phyloP scores from a whole-genome alignment of 1,140 invertebrate genomes.

The Drosophila insularis region DNA sequence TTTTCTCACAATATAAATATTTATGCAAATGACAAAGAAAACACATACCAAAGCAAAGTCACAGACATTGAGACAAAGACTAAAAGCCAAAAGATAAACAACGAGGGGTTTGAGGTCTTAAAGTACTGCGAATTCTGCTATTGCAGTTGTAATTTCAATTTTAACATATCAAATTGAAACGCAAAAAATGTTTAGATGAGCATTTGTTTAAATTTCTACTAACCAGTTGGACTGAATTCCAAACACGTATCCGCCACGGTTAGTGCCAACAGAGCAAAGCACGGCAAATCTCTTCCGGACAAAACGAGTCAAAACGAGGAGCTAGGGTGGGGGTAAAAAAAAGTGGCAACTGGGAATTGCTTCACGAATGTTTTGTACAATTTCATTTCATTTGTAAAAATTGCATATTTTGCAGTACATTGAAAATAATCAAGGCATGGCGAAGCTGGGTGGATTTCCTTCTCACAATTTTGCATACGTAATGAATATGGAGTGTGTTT shows the following conservation, averaged over 20 bases:
- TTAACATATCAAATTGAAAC: conserved; percentile 4
- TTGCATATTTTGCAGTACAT: conserved; percentile 46
- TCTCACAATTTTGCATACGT: conserved; percentile 47
- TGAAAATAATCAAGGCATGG: conserved; percentile 29
- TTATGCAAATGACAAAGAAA: conserved; percentile 65
- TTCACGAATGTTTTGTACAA: conserved; percentile 4
- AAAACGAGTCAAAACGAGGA: background rate
- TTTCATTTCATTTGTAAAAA: conserved; percentile 62
- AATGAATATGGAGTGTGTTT: conserved; percentile 9
- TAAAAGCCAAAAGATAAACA: conserved; percentile 18
- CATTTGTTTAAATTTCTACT: conserved; percentile 8
- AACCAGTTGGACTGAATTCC: conserved; percentile 34
- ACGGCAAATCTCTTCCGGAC: conserved; percentile 3
- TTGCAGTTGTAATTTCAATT: conserved; percentile 18
- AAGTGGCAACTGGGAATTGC: conserved; percentile 9
- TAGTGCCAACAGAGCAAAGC: background rate
- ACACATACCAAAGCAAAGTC: background rate
- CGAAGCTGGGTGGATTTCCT: conserved; percentile 10
- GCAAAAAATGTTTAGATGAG: conserved; percentile 10
- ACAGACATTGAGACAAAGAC: conserved; percentile 7
- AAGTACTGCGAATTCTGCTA: conserved; percentile 4
- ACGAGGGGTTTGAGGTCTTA: conserved; percentile 26
- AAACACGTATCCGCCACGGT: conserved; percentile 33
- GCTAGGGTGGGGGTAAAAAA: background rate
- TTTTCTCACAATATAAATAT: conserved; percentile 21